Conservation (phyloP, 2,797 vertebrate genomes). For the Telmatherina bonti region DNA sequence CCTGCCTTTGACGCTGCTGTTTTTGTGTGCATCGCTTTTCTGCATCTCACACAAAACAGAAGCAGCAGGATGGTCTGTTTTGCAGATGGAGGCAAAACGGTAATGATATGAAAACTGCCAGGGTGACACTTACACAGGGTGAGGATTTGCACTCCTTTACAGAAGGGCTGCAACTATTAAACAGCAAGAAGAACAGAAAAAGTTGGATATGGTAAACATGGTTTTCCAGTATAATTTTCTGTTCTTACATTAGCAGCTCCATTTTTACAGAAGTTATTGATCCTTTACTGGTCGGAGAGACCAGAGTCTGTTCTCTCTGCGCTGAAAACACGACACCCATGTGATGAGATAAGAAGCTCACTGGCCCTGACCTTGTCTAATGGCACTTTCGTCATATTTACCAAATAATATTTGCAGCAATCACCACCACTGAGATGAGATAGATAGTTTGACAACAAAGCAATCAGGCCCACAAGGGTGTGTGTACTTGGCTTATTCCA, state of each 20-base stretch:
- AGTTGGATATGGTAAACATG: not conserved
- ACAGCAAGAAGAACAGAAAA: slow-evolving; percentile 32
- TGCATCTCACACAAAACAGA: slow-evolving; percentile 62
- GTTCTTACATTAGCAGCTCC: slow-evolving; percentile 37
- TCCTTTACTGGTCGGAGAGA: slow-evolving; percentile 68
- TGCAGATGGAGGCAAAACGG: slow-evolving; percentile 76
- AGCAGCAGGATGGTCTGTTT: slow-evolving; percentile 69
- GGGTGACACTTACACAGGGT: slow-evolving; percentile 69
- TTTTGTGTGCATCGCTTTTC: slow-evolving; percentile 37
- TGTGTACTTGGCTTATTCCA: slow-evolving; percentile 41
- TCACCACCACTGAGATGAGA: slow-evolving; percentile 50
- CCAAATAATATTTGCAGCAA: slow-evolving; percentile 75
- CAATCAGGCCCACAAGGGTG: slow-evolving; percentile 64
- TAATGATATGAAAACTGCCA: slow-evolving; percentile 76
- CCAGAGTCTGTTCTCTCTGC: slow-evolving; percentile 64
- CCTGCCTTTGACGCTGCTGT: slow-evolving; percentile 50
- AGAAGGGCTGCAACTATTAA: slow-evolving; percentile 53
- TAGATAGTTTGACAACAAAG: slow-evolving; percentile 76
- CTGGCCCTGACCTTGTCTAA: slow-evolving; percentile 80
- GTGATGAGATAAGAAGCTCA: slow-evolving; percentile 74
- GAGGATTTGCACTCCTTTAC: slow-evolving; percentile 51
- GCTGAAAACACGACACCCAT: slow-evolving; percentile 62
- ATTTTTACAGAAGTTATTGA: slow-evolving; percentile 61
- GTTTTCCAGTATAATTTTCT: slow-evolving; percentile 21
- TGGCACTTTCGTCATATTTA: slow-evolving; percentile 80